Conservation (phyloP, 2,888 invertebrate genomes). For the Hesperia comma region DNA sequence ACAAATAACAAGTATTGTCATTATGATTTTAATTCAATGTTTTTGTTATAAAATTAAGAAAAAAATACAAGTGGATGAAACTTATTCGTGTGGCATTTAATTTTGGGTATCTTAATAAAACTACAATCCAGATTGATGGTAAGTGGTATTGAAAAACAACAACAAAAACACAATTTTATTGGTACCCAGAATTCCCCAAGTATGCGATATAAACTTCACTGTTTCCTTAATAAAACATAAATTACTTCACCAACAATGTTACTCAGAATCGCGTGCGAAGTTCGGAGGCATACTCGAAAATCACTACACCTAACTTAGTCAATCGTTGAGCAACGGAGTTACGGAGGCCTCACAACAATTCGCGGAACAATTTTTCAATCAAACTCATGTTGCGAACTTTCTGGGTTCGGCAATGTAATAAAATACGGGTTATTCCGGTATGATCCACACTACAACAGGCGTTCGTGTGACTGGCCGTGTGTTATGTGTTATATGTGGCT, state of each 20-base stretch:
- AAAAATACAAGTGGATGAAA: too few species aligned
- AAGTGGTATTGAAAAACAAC: too few species aligned
- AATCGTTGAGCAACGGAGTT: slow-evolving; percentile 21
- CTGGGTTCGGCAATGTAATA: slow-evolving; percentile 40
- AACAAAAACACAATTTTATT: not conserved
- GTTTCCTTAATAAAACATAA: not conserved
- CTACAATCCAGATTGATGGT: too few species aligned
- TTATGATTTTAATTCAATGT: too few species aligned
- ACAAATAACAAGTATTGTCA: too few species aligned
- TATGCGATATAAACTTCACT: not conserved
- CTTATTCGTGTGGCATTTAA: too few species aligned
- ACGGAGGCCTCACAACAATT: slow-evolving; percentile 38
- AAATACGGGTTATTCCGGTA: too few species aligned
- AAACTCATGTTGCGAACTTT: slow-evolving; percentile 41
- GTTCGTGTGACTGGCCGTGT: slow-evolving; percentile 23
- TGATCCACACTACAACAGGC: too few species aligned
- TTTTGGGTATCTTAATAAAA: too few species aligned
- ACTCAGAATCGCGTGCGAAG: not conserved
- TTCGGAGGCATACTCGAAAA: not conserved
- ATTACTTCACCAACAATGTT: slow-evolving; percentile 3
- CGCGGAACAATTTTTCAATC: slow-evolving; percentile 44
- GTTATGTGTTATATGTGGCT: slow-evolving; percentile 19
- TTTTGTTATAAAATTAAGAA: too few species aligned
- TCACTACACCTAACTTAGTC: slow-evolving; percentile 2
- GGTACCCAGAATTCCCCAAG: not conserved